Evolutionary conservation across 2,888 invertebrate genomes (phyloP).

Genomic region (Chrysopilus asiliformis): DNA sequence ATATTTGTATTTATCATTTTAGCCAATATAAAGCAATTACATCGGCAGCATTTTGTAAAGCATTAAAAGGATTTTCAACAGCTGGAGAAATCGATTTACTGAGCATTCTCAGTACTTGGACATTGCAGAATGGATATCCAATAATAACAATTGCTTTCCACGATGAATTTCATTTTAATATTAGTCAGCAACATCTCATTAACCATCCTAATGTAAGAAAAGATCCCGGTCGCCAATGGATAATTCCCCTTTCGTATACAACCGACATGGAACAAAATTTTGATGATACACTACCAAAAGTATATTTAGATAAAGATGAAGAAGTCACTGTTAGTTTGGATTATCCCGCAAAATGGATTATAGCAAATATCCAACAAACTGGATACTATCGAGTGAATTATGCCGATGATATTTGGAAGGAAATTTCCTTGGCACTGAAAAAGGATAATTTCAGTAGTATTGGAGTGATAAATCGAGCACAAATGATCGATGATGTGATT

Average conservation of each 20-base stretch:
- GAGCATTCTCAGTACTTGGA: no score
- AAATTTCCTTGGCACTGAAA: slow-evolving; percentile 37
- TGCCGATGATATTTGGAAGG: slow-evolving; percentile 43
- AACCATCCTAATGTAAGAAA: slow-evolving; percentile 9
- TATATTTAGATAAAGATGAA: slow-evolving; percentile 18
- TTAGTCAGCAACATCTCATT: slow-evolving; percentile 24
- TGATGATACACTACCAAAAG: slow-evolving; percentile 18
- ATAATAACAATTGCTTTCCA: slow-evolving; percentile 39
- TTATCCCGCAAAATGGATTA: slow-evolving; percentile 39
- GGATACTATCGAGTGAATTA: slow-evolving; percentile 57
- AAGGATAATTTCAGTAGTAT: slow-evolving; percentile 37
- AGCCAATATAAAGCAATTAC: no score
- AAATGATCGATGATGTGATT: slow-evolving; percentile 67
- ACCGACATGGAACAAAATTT: slow-evolving; percentile 21
- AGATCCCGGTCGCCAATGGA: slow-evolving; percentile 8
- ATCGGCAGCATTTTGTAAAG: no score
- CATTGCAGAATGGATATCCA: slow-evolving; percentile 51
- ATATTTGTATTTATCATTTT: no score
- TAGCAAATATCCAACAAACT: slow-evolving; percentile 47
- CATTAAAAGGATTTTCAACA: no score
- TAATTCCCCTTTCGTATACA: slow-evolving; percentile 27
- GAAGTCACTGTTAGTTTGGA: slow-evolving; percentile 4
- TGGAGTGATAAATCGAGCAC: slow-evolving; percentile 56
- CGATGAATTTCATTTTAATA: slow-evolving; percentile 8
- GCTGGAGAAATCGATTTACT: no score